phyloP scores from a whole-genome alignment of 2,888 invertebrate species.

The Macaria notata region DNA sequence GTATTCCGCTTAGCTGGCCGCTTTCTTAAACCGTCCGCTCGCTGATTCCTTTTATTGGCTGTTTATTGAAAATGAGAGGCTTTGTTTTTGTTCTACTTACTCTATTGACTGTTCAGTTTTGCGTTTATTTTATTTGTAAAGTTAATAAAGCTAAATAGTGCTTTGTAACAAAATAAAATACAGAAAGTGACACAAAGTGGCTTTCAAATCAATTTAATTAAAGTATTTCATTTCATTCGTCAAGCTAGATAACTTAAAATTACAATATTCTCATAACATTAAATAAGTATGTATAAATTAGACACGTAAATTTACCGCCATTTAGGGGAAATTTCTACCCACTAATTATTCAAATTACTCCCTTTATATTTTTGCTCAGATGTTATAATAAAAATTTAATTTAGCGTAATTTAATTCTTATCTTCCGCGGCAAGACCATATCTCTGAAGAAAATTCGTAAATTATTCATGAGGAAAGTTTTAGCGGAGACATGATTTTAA shows the following conservation, averaged over 20 bases:
- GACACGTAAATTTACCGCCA: slow-evolving; percentile 29
- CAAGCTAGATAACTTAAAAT: too few species aligned
- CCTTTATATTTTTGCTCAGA: slow-evolving; percentile 70
- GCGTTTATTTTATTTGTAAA: not conserved
- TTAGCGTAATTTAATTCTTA: slow-evolving; percentile 77
- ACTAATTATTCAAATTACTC: slow-evolving; percentile 73
- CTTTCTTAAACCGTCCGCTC: slow-evolving; percentile 69
- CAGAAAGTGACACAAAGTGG: too few species aligned
- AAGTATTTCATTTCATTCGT: too few species aligned
- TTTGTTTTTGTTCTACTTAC: slow-evolving; percentile 43
- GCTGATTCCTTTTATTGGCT: slow-evolving; percentile 75
- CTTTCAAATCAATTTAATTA: too few species aligned
- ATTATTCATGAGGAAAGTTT: slow-evolving; percentile 81
- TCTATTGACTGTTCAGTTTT: slow-evolving; percentile 27
- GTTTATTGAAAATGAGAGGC: slow-evolving; percentile 60
- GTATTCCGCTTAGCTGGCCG: slow-evolving; percentile 69
- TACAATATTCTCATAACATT: too few species aligned
- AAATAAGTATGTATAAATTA: not conserved
- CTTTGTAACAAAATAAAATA: not conserved
- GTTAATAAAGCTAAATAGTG: not conserved
- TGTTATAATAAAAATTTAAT: slow-evolving; percentile 75
- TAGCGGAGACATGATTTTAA: slow-evolving; percentile 79
- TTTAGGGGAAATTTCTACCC: slow-evolving; percentile 29
- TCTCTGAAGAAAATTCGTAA: slow-evolving; percentile 78
- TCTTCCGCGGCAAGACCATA: slow-evolving; percentile 75